Conservation (phyloP, 2,113 vertebrate genomes). For the Larimichthys polyactis region DNA sequence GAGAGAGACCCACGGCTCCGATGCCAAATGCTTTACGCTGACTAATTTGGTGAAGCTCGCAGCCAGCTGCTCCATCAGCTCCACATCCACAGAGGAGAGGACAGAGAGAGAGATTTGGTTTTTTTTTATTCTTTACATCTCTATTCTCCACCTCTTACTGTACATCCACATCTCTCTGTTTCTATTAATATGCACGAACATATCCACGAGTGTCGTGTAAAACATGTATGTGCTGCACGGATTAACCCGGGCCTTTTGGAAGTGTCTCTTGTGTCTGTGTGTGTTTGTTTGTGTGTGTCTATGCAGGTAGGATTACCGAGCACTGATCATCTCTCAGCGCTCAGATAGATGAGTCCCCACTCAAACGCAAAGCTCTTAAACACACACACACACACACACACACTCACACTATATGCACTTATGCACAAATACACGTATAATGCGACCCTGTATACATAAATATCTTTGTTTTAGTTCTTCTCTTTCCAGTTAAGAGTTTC, state of each 20-base stretch:
- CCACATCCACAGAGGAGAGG: constrained; percentile 22
- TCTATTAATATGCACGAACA: constrained; percentile 19
- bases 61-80: constrained; percentile 59
- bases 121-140: too few species aligned
- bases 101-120: too few species aligned
- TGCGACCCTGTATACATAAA: background rate
- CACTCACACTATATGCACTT: too few species aligned
- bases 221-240: constrained; percentile 41
- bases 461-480: constrained; percentile 12
- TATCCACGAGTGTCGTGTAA: background rate
- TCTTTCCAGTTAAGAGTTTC: background rate
- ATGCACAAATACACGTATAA: background rate
- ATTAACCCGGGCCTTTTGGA: constrained; percentile 50
- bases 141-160: too few species aligned
- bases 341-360: constrained; percentile 65
- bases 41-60: constrained; percentile 56
- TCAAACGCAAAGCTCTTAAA: constrained; percentile 41
- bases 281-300: background rate
- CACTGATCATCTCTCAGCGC: constrained; percentile 62
- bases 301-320: constrained; percentile 69
- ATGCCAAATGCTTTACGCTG: constrained; percentile 44
- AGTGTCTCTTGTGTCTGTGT: constrained; percentile 21
- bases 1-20: constrained; percentile 37
- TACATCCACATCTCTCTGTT: constrained; percentile 7
- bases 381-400: constrained; percentile 15